These are phyloP conservation scores for Gadopsis bispinosus DNA, from an alignment of 2,797 vertebrate species.

Conservation along the genomic window DNA sequence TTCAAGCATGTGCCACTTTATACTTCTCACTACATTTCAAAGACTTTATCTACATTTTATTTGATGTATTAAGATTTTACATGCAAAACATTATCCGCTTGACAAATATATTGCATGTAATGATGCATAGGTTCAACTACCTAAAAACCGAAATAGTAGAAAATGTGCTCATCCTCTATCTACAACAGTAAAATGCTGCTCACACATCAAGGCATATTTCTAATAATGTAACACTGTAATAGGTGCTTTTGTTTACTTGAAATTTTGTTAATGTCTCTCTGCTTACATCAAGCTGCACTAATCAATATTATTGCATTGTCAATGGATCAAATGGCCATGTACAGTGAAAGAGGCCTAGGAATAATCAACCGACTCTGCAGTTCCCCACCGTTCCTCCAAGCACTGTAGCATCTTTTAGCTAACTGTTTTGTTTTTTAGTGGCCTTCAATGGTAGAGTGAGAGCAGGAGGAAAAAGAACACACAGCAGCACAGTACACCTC, in stretches of 20 bases:
- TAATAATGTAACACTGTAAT: neutral
- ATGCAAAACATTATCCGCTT: conserved; percentile 1
- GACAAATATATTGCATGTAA: neutral
- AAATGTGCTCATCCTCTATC: neutral
- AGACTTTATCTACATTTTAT: neutral
- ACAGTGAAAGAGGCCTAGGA: neutral
- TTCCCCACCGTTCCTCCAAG: neutral
- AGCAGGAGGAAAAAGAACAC: too few species aligned
- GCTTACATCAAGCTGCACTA: neutral
- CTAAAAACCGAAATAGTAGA: neutral
- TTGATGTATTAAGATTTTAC: conserved; percentile 11
- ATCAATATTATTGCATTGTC: neutral
- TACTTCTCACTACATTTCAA: neutral
- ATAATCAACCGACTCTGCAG: neutral
- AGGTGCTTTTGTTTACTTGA: neutral
- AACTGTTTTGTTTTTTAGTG: neutral
- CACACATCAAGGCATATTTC: neutral
- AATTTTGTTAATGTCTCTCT: neutral
- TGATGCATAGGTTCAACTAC: neutral
- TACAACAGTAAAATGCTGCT: neutral
- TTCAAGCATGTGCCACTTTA: neutral
- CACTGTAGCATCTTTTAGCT: neutral
- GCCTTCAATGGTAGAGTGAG: too few species aligned
- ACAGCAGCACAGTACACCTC: too few species aligned
- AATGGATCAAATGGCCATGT: neutral